Evolutionary conservation across 2,888 invertebrate species (phyloP), one percentile per base, ranked within the genome.

Genomic region (Coenonympha glycerion): DNA sequence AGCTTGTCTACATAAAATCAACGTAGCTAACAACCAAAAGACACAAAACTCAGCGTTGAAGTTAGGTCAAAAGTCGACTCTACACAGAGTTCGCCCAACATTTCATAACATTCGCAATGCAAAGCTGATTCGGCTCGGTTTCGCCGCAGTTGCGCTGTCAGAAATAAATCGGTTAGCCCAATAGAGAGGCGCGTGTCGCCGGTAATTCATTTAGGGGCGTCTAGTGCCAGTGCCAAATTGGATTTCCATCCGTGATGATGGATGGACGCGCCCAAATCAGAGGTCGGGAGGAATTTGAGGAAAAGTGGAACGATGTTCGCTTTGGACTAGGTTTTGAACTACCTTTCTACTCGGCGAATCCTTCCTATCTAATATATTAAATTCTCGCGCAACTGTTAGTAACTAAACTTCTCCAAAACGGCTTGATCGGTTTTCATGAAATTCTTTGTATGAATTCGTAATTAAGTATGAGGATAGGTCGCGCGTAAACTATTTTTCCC

Each of bases 161-260:
- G 65, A 65, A 69, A 74, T 73, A 80, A 79, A 81, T 81, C 78
- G 74, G 68, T 69, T 61, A 68, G 62, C 58, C 61, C 62, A 59
- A 65, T 68, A 66, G 66, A 63, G 64, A 59, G 63, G 63, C 62
- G 68, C 64, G 69, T 71, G 74, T 65, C 69, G 66, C 57, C 62
- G 60, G 69, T 84, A 83, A 84, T 77, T 76, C 75, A 66, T 71
- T 84, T 84, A 82, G 66, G 67, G 66, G 63, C 61, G 71, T 70
- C 73, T 70, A 79, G 74, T 69, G 73, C 64, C 69, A 61, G 60
- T 65, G 77, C 40, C 47, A 54, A 82, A 85, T 86, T 84, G 75
- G 77, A 85, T 85, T 79, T 79, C 73, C 83, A 81, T 81, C 67
- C 64, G 54, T 67, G 71, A 79, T 85, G 84, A 85, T 76, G 78